Evolutionary conservation across 2,113 vertebrate species (phyloP).

Genomic region (Petroica traversi): DNA sequence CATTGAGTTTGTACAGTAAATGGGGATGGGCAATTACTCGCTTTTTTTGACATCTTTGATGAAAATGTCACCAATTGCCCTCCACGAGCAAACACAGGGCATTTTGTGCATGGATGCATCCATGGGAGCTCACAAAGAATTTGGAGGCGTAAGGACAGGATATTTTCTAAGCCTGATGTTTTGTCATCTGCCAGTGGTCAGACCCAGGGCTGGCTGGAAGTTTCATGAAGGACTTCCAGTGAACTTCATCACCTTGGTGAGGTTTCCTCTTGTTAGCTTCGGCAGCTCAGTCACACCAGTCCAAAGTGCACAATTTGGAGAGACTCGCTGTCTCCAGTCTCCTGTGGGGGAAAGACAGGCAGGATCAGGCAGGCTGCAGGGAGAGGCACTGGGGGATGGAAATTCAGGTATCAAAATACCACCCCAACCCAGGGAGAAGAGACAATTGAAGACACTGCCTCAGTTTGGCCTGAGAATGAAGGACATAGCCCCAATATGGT

Average conservation of each 20-base stretch:
- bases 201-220: neutral
- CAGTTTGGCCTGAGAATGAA: neutral
- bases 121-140: neutral
- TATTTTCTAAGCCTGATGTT: neutral
- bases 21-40: accelerated
- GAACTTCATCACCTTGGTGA: neutral
- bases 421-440: neutral
- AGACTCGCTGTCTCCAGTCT: slow-evolving; percentile 35
- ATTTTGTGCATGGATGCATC: accelerated
- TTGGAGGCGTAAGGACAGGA: neutral
- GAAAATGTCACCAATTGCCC: neutral
- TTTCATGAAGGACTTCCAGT: accelerated
- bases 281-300: slow-evolving; percentile 74
- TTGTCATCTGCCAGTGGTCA: neutral
- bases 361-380: neutral
- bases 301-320: slow-evolving; percentile 86
- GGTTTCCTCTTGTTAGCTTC: neutral
- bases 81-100: neutral
- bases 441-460: too few relatives aligned
- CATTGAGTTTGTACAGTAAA: neutral
- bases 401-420: neutral
- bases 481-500: neutral
- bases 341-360: slow-evolving; percentile 60
- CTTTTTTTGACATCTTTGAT: neutral
- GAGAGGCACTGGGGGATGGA: neutral